Base-by-base conservation (phyloP, 2,113 vertebrate species). In the Henicopernis longicauda region DNA sequence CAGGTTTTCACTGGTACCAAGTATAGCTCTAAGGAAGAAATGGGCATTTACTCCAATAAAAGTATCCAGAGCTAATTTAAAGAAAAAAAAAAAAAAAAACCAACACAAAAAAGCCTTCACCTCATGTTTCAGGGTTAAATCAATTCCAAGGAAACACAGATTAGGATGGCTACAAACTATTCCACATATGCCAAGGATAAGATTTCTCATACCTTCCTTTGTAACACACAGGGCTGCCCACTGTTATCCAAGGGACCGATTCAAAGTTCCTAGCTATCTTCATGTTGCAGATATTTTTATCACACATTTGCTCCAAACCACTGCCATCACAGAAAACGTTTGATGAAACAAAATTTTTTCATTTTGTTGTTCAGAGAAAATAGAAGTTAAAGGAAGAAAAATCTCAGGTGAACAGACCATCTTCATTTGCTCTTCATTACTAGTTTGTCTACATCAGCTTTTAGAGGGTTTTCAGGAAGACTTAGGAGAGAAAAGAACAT, bases 211-310 rank as follows among this genome's bases (percentile, higher is more conserved):
- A 40, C 13, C 9, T 8, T 67, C n/a, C 44, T 85, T 87, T 82
- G 34, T n/a, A 90, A 72, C 26, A 49, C 31, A 34, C 21, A 65
- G 57, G 36, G 44, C 45, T 96, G 34, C 65, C 49, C 54, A 26
- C 44, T 57, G 36, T 40, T 87, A 89, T 69, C 63, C 59, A 55
- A 93, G 32, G 40, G 29, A n/a, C 72, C 38, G 29, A 91, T 91
- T 94, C 65, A 67, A 47, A 86, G 25, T 74, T 91, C 38, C 42
- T 52, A 93, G 54, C 22, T 95, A 82, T 71, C 83, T 88, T 92
- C 94, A 54, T 65, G 19, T 70, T 93, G 49, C 89, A 92, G 72
- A 72, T 95, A 87, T 86, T 90, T 73, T 96, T 93, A 97, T 95
- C 86, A 83, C 36, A 93, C 18, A 6, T 65, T 89, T 84, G 6